Base-by-base conservation (phyloP, 2,888 invertebrate species). In the Pammene aurita region DNA sequence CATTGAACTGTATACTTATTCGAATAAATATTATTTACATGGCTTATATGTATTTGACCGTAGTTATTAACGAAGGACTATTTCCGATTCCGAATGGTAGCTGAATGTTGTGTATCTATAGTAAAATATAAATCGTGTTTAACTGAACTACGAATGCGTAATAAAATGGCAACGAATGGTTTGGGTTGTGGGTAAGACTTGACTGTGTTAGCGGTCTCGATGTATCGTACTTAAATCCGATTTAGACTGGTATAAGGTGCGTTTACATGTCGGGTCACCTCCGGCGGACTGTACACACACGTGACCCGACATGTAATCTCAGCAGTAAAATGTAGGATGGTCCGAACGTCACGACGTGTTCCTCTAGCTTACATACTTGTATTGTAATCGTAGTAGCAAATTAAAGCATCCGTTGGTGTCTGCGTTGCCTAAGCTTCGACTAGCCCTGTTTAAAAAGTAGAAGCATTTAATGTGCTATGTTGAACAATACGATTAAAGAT, bases 61-160 rank as follows among this genome's bases (percentile, higher is more conserved):
- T 79, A 79, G 78, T 77, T 78, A 77, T 84, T 82, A 26, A 26
- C 84, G 84, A 84, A 84, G 83, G 54, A 78, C 83, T 84, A 85
- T 78, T 77, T 42, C 62, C 73, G 73, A 78, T 76, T 80, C 75
- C 78, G 78, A 55, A 58, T 68, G 13, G 26, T 71, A 72, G 66
- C 70, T 62, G 74, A 79, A 74, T 80, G 77, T 78, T 81, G 65
- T 74, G 84, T 81, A 80, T 82, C 16, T 44, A 55, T 55, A 81
- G 42, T 79, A 46, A 65, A 14, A 16, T 42, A 11, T 34, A 7
- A 58, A 44, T 16, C 16, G 26, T 58, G 58, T 58, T n/a, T 58
- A 42, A 35, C n/a, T 60, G 26, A 26, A 42, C n/a, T 50, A 63
- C 16, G 57, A 26, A 69, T 41, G 58, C 14, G 64, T 38, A 48